Base-by-base conservation (phyloP, 2,797 vertebrate species). In the Anguilla pacifica region DNA sequence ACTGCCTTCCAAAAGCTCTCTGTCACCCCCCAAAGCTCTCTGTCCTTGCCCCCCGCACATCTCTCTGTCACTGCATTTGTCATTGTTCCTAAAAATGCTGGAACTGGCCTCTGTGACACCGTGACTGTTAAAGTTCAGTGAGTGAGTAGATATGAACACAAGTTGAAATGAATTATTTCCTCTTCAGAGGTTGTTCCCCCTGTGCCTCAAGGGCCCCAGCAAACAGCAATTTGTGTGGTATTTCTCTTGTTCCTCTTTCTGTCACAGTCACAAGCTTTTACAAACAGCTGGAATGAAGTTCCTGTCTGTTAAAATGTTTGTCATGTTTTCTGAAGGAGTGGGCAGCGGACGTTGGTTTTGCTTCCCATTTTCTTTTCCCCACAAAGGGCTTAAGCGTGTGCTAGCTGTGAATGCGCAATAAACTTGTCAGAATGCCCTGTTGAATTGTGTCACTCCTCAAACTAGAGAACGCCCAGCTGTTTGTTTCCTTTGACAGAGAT, bases 191-290 rank as follows among this genome's bases (percentile, higher is more conserved):
- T 49, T 3, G 6, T 49, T 51, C 43, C 46, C 31, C 22, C 22
- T n/a, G 79, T 82, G 46, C 25, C 46, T 25, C 79, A 13, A 11
- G 22, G 43, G 19, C 25, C 10, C 57, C 15, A 59, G 6, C 25
- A 13, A 25, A 49, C 25, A n/a, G 6, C 6, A 51, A 0, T 82
- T 49, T 82, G 25, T 6, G 11, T 11, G 39, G 3, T 43, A 17
- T 72, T 35, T 28, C 70, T 77, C 31, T 49, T 46, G 79, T 82
- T 82, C 79, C 79, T 82, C 79, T 51, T 82, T 82, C 43, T 51
- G 43, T 82, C 7, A n/a, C 3, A 7, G 74, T 43, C 74, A 39
- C 17, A n/a, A 17, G 74, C 70, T 72, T 43, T 13, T 0, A 6
- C 74, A 79, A 46, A 79, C 74, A 17, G 74, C n/a, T 17, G 39